Evolutionary conservation across 2,888 invertebrate species (phyloP).

Genomic region (Agrochola lychnidis): DNA sequence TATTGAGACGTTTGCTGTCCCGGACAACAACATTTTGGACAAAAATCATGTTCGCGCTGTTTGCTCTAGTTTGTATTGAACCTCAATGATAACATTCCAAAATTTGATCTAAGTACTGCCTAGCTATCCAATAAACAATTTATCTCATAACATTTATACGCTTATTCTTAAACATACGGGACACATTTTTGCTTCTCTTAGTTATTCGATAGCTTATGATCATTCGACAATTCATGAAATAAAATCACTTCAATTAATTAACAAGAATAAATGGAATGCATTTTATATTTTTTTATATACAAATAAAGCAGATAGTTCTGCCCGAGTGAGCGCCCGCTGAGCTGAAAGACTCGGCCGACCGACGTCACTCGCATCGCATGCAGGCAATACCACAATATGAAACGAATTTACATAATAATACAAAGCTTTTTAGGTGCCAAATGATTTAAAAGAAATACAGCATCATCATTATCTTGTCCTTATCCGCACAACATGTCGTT

Average conservation of each 20-base stretch:
- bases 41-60: too few species aligned
- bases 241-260: neutral
- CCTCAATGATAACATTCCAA: too few species aligned
- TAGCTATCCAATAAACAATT: neutral
- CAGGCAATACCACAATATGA: neutral
- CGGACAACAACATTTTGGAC: too few species aligned
- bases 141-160: neutral
- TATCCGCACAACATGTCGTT: rapidly evolving
- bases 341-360: neutral
- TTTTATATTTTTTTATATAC: neutral
- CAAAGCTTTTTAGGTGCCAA: neutral
- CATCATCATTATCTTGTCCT: too few species aligned
- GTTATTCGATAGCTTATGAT: too few species aligned
- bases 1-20: too few species aligned
- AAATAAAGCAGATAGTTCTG: neutral
- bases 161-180: too few species aligned
- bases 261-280: neutral
- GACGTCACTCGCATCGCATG: neutral
- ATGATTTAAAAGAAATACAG: neutral
- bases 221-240: neutral
- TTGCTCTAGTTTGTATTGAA: too few species aligned
- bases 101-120: too few species aligned
- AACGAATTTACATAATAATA: slow-evolving; percentile 2
- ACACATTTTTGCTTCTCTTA: too few species aligned
- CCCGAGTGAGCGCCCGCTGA: neutral